These are phyloP conservation scores for Linnaemya vulpina DNA, from an alignment of 2,888 invertebrate genomes.

Conservation along the genomic window DNA sequence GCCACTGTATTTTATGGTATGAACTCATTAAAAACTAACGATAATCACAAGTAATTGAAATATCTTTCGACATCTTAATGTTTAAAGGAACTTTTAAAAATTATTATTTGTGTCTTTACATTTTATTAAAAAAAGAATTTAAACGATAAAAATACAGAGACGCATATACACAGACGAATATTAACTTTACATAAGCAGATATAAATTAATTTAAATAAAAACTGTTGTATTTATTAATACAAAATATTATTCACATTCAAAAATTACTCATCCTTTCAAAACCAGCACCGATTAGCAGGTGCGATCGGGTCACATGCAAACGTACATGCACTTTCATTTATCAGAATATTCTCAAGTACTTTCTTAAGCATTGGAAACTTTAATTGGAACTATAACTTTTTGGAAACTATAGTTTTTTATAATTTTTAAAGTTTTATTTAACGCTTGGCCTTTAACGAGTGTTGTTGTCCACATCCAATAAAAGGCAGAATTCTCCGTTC, in stretches of 20 bases:
- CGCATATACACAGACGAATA: background rate
- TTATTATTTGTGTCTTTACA: background rate
- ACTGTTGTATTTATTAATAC: background rate
- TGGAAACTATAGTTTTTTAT: too few species aligned
- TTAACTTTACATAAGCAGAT: background rate
- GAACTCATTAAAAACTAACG: slow-evolving; percentile 10
- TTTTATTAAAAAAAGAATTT: background rate
- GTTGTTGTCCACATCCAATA: too few species aligned
- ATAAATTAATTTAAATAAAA: background rate
- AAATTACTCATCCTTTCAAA: background rate
- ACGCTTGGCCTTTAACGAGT: too few species aligned
- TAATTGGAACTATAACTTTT: too few species aligned
- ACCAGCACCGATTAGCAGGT: background rate
- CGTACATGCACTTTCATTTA: background rate
- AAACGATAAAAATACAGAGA: background rate
- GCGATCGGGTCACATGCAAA: background rate
- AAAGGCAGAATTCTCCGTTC: too few species aligned
- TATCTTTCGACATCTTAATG: slow-evolving; percentile 29
- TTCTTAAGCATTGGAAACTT: too few species aligned
- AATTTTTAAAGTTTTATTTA: too few species aligned
- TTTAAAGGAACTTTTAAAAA: slow-evolving; percentile 1
- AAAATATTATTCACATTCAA: background rate
- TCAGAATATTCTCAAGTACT: too few species aligned
- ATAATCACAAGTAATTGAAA: slow-evolving; percentile 19
- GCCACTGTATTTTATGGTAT: slow-evolving; percentile 8